Base-by-base conservation (phyloP, 2,113 vertebrate genomes). In the Peucedramus taeniatus region DNA sequence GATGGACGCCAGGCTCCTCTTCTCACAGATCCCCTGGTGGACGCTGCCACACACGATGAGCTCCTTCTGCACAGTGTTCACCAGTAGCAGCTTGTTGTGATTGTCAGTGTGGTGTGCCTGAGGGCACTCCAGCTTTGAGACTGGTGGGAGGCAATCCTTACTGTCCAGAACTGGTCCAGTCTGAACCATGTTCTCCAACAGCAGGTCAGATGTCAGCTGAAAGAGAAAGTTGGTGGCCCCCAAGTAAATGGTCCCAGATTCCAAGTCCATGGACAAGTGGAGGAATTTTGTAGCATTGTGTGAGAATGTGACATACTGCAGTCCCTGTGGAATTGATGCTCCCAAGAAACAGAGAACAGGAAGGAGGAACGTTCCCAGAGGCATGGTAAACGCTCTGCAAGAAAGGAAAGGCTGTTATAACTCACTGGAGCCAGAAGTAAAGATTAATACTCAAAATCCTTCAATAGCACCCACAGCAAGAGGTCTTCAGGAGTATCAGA, bases 1-100 rank as follows among this genome's bases (percentile, higher is more conserved):
- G 0, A 99, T 98, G 21, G 98, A 98, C 1, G 94, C 91, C 44
- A 99, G 98, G 53, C 98, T 98, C 64, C 99, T 98, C 91, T 99
- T 99, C 94, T 99, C 99, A 69, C 99, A 99, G 83, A 99, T 99
- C 1, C 99, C 99, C 96, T 99, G 99, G 97, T 99, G 98, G 59
- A 99, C 98, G 0, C 99, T 99, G 60, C 99, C 99, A 23, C 99
- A 99, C 54, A 98, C 99, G 4, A 99, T 99, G 22, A 99, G 98
- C 81, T 99, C 98, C 89, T 97, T 98, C 80, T 98, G 97, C 80
- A 98, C 98, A 0, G 98, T 75, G 88, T 99, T 98, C 70, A 99
- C 98, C 65, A 99, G 97, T 74, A 99, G 97, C 68, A 99, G 98
- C 94, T 99, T 99, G 97, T 99, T 99, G 95, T 98, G 98, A 97